Evolutionary conservation across 2,888 invertebrate genomes (phyloP).

Genomic region (Drosophila anomelani): DNA sequence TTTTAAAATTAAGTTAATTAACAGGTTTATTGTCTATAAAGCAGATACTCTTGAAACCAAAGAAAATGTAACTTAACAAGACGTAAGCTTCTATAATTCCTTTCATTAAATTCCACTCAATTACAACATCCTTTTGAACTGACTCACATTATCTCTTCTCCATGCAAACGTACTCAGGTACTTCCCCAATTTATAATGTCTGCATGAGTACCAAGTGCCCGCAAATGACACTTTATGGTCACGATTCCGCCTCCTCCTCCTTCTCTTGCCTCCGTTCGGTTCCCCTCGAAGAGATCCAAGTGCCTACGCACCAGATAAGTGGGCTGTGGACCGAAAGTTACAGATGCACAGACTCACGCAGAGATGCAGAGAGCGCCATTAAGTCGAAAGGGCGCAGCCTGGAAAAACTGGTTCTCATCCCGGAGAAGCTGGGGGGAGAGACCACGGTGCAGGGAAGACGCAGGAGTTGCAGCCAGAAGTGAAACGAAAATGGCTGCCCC

Average conservation of each 20-base stretch:
- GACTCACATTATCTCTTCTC: neutral
- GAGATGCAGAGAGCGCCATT: constrained; percentile 46
- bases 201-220: constrained; percentile 14
- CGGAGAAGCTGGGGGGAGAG: constrained; percentile 2
- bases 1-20: no score
- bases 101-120: neutral
- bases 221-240: constrained; percentile 38
- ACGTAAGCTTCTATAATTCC: no score
- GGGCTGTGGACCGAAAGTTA: constrained; percentile 32
- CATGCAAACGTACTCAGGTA: constrained; percentile 5
- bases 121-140: constrained; percentile 6
- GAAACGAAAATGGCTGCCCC: constrained; percentile 67
- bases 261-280: neutral
- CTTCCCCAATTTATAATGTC: constrained; percentile 18
- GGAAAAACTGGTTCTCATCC: constrained; percentile 38
- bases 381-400: constrained; percentile 42
- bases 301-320: constrained; percentile 48
- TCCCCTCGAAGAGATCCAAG: constrained; percentile 4
- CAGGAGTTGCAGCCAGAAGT: constrained; percentile 45
- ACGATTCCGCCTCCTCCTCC: constrained; percentile 1
- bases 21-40: no score
- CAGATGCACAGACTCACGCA: constrained; percentile 37
- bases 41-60: no score
- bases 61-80: no score
- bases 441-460: constrained; percentile 10